Conservation (phyloP, 2,113 vertebrate genomes). For the Rhegmatorhina hoffmannsi region DNA sequence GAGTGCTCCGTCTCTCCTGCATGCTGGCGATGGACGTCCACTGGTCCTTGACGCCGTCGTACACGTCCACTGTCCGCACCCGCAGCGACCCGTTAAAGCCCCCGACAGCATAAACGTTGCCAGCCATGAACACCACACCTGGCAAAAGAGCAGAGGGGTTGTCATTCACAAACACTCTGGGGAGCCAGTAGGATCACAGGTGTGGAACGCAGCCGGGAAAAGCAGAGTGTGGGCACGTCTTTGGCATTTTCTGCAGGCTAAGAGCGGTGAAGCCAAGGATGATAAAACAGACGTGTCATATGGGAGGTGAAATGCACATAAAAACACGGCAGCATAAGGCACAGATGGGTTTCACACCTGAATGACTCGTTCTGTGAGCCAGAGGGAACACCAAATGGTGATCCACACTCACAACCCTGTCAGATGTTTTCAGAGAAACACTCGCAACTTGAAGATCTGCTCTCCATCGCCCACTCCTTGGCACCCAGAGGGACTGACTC, state of each 20-base stretch:
- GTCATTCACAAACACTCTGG: neutral
- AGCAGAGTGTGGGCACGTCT: neutral
- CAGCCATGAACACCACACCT: conserved; percentile 94
- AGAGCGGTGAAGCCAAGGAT: neutral
- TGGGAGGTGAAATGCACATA: neutral
- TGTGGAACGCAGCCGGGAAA: neutral
- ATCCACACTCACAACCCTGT: neutral
- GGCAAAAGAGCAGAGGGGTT: neutral
- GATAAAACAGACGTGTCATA: fast-evolving
- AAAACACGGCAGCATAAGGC: neutral
- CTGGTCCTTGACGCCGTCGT: conserved; percentile 88
- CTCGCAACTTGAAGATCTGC: neutral
- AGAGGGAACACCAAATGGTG: conserved; percentile 7
- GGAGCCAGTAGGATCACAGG: fast-evolving
- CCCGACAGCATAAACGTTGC: conserved; percentile 89
- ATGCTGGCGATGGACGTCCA: conserved; percentile 92
- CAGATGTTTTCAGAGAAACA: neutral
- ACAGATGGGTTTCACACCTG: conserved; percentile 18
- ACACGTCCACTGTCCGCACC: conserved; percentile 91
- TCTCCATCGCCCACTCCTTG: neutral
- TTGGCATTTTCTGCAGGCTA: neutral
- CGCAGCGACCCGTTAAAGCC: conserved; percentile 93
- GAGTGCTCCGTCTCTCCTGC: conserved; percentile 93
- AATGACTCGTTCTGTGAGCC: neutral
- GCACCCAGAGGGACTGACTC: neutral